phyloP scores from a whole-genome alignment of 2,797 vertebrate species.

The Acomys russatus region DNA sequence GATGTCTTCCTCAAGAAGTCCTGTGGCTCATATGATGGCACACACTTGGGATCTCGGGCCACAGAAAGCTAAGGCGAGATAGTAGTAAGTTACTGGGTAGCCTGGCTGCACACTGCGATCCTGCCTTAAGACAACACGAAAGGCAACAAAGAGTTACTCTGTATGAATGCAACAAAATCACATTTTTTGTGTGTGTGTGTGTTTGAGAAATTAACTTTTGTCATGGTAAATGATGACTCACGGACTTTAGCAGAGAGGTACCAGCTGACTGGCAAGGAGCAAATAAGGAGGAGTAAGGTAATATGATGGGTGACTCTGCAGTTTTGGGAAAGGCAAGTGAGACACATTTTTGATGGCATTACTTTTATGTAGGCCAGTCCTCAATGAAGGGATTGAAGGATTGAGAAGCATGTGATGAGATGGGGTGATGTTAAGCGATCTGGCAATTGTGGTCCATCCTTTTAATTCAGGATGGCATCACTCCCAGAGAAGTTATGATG shows the following conservation, averaged over 20 bases:
- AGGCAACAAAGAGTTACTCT: neutral
- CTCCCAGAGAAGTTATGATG: slow-evolving; percentile 74
- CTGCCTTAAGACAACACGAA: neutral
- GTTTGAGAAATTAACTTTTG: neutral
- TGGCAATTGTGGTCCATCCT: slow-evolving; percentile 68
- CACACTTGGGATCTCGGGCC: neutral
- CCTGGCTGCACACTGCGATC: too few relatives aligned
- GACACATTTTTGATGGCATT: slow-evolving; percentile 19
- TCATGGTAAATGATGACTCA: neutral
- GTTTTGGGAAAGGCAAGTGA: slow-evolving; percentile 7
- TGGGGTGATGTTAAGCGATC: slow-evolving; percentile 53
- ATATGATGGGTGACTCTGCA: neutral
- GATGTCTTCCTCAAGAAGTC: neutral
- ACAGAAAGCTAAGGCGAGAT: neutral
- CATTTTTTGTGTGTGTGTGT: neutral
- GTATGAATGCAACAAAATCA: neutral
- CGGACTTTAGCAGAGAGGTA: neutral
- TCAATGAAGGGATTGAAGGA: slow-evolving; percentile 48
- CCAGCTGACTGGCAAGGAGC: neutral
- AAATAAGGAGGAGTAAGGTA: neutral
- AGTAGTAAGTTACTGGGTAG: neutral
- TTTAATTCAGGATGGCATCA: slow-evolving; percentile 72
- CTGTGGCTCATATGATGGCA: neutral
- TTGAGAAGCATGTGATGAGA: slow-evolving; percentile 66
- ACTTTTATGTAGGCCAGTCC: neutral